Evolutionary conservation across 2,888 invertebrate genomes (phyloP).

Genomic region (Noctua fimbriata): DNA sequence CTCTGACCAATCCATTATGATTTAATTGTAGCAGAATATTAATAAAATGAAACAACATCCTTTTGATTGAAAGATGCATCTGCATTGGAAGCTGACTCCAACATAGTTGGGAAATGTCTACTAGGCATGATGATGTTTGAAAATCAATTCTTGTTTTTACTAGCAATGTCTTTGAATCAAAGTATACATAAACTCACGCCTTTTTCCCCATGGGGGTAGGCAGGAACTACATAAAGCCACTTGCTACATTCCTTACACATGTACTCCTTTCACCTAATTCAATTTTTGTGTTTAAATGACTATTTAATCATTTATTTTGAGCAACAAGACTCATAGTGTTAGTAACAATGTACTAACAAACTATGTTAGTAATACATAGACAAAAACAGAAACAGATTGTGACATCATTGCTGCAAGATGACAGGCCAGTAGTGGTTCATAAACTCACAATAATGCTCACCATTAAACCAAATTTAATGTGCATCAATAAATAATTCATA

Average conservation of each 20-base stretch:
- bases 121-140: neutral
- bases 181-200: neutral
- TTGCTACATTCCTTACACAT: neutral
- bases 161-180: neutral
- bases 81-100: neutral
- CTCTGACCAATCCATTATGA: no score
- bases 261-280: no score
- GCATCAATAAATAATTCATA: neutral
- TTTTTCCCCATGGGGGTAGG: neutral
- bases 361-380: no score
- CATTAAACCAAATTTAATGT: no score
- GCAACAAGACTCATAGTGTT: no score
- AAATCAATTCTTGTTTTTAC: neutral
- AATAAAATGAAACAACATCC: neutral
- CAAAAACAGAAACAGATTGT: no score
- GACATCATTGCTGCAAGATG: no score
- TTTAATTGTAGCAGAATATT: neutral
- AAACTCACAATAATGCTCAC: neutral
- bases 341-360: no score
- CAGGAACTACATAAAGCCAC: neutral
- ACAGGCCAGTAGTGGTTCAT: no score
- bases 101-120: neutral
- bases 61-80: neutral
- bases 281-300: neutral
- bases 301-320: neutral